A percentile compares a stretch with the other conserved stretches of the same genome.
Evolutionary conservation across 2,113 vertebrate genomes (phyloP).

Genomic region (Silurus asotus): DNA sequence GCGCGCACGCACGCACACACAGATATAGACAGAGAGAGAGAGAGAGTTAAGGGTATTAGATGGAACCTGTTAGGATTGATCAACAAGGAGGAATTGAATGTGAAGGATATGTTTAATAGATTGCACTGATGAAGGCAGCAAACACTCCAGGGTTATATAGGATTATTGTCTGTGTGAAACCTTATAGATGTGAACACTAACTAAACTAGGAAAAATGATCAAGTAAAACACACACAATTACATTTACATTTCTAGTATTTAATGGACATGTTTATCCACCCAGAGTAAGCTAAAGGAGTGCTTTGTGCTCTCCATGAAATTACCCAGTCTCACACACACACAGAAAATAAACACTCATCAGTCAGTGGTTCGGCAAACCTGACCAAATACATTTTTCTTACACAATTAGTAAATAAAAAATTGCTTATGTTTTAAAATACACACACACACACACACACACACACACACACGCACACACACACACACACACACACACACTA

Average conservation of each 20-base stretch:
- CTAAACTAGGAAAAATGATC: background rate
- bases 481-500: constrained; percentile 3
- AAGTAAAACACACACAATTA: background rate
- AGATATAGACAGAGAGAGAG: constrained; percentile 6
- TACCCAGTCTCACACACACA: background rate
- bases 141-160: background rate
- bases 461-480: constrained; percentile 10
- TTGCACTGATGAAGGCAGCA: background rate
- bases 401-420: background rate
- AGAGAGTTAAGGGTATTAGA: constrained; percentile 42
- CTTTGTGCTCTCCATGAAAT: background rate
- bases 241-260: background rate
- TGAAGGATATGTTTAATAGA: constrained; percentile 11
- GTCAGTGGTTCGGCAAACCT: background rate
- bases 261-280: background rate
- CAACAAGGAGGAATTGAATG: constrained; percentile 22
- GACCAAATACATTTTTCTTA: background rate
- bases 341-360: background rate
- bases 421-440: too few species aligned
- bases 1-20: background rate
- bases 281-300: background rate
- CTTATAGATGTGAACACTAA: background rate
- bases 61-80: constrained; percentile 31
- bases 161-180: background rate
- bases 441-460: background rate